phyloP scores from a whole-genome alignment of 2,888 invertebrate genomes.

The Helicoverpa assulta region DNA sequence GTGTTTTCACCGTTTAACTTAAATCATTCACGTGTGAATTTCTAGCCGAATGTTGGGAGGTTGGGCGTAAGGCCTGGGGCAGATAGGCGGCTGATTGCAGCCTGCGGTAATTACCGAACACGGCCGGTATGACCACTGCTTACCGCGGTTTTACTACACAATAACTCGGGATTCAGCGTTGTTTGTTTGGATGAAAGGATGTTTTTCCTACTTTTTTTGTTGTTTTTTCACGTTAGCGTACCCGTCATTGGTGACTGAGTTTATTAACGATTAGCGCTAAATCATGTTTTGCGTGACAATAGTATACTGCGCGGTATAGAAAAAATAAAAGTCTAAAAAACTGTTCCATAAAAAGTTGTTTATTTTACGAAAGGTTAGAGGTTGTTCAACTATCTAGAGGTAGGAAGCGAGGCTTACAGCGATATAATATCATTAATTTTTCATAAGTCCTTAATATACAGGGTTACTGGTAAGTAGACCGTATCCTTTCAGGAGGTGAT shows the following conservation, averaged over 20 bases:
- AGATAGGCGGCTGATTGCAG: slow-evolving; percentile 52
- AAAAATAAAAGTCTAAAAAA: slow-evolving; percentile 20
- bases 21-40: slow-evolving; percentile 53
- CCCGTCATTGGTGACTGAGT: slow-evolving; percentile 23
- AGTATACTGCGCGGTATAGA: slow-evolving; percentile 18
- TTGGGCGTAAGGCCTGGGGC: slow-evolving; percentile 43
- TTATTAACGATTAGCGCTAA: slow-evolving; percentile 29
- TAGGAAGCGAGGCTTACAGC: slow-evolving; percentile 1
- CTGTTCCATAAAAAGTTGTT: slow-evolving; percentile 9
- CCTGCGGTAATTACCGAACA: slow-evolving; percentile 55
- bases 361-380: slow-evolving; percentile 21
- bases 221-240: slow-evolving; percentile 35
- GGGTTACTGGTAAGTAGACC: too few relatives aligned
- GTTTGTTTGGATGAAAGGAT: slow-evolving; percentile 31
- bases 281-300: slow-evolving; percentile 49
- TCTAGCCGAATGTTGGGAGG: slow-evolving; percentile 43
- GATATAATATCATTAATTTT: neutral
- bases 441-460: neutral
- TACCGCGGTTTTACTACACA: slow-evolving; percentile 55
- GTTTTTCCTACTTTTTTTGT: slow-evolving; percentile 31
- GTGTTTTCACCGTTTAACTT: slow-evolving; percentile 52
- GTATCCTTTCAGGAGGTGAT: too few relatives aligned
- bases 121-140: slow-evolving; percentile 47
- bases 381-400: slow-evolving; percentile 8
- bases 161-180: slow-evolving; percentile 48